Conservation (phyloP, 2,797 vertebrate species). For the Pantherophis alleghaniensis region DNA sequence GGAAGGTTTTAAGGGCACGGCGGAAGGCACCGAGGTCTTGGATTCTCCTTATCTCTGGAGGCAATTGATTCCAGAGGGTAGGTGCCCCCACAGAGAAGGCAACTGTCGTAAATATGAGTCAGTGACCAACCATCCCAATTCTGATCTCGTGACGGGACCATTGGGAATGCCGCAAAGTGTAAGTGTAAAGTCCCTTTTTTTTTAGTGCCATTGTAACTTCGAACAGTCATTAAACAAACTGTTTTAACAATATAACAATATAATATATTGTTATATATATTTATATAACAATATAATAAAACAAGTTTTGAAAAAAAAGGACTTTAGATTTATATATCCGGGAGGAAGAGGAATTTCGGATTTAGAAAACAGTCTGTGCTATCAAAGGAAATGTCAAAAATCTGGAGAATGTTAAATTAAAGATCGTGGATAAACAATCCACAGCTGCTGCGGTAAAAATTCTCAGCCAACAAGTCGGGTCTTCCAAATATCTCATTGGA, state of each 20-base stretch:
- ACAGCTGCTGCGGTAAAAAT: neutral
- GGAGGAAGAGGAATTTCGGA: neutral
- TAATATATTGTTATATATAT: too few relatives aligned
- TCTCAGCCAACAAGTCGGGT: neutral
- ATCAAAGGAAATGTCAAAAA: neutral
- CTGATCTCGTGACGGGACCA: neutral
- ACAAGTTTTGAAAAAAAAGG: neutral
- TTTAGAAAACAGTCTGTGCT: neutral
- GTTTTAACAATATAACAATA: neutral
- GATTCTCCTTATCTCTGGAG: too few relatives aligned
- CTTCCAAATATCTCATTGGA: neutral
- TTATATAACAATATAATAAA: neutral
- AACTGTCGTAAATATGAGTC: neutral
- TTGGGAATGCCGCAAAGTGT: neutral
- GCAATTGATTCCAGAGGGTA: too few relatives aligned
- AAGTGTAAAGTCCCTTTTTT: neutral
- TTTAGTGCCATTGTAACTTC: neutral
- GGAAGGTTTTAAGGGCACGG: too few relatives aligned
- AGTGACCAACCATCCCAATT: neutral
- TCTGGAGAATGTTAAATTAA: neutral
- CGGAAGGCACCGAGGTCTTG: too few relatives aligned
- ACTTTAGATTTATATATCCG: neutral
- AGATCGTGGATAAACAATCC: neutral
- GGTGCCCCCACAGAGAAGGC: too few relatives aligned
- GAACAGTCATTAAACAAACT: neutral